Evolutionary conservation across 1,140 invertebrate species (phyloP), one percentile per base, ranked within the genome.

Genomic region (Mya arenaria): DNA sequence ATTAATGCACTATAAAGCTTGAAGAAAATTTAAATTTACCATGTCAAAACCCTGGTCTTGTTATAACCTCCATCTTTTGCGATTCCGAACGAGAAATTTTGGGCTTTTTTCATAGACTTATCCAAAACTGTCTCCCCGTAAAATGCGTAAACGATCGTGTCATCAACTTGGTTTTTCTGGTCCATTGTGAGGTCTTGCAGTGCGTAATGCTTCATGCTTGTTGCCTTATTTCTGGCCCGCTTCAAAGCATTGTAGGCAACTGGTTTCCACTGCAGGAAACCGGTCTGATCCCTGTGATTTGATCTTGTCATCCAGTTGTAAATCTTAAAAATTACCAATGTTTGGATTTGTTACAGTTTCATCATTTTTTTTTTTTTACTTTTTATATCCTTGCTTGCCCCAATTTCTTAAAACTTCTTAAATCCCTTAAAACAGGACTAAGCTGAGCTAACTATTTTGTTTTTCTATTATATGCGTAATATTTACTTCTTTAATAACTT

Each of bases 231-330:
- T 25, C 89, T 74, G 4, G 74, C 62, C 30, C 89, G 75, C 15
- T 66, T 0, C 15, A 69, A 0, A n/a, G 78, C 66, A 10, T 93
- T 93, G 87, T 96, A 96, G 23, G 93, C 94, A n/a, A 96, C 94
- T 5, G 95, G 95, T 75, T 95, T 93, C 94, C 95, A 96, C 86
- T 95, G 95, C 36, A 96, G 63, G 88, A 94, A 96, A 1, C 94
- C 94, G 34, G 94, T 94, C n/a, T n/a, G n/a, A 13, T 80, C 44
- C 0, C 15, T 41, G n/a, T 84, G 55, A 19, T 32, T 30, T 17
- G 79, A 79, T 23, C 60, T 73, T 6, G 85, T 77, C 19, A 83
- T 32, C 87, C 86, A 89, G 58, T 90, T 87, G 32, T 75, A 79
- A 15, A 90, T 86, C 90, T 91, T 78, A 56, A 83, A 75, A 37